These are phyloP conservation scores for Glaucopsyche alexis DNA, from an alignment of 2,888 invertebrate genomes.

Conservation along the genomic window DNA sequence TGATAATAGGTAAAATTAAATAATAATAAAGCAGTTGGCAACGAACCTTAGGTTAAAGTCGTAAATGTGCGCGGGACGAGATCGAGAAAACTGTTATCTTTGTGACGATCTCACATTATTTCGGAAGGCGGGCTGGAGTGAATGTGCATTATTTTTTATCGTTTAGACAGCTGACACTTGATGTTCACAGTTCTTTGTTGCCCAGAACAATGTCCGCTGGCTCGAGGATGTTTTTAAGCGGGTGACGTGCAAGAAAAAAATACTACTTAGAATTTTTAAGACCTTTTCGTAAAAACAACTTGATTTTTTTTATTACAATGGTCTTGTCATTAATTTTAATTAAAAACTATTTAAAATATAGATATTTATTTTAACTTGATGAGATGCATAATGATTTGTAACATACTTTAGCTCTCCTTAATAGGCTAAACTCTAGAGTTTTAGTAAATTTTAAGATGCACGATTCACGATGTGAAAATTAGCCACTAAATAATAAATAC, in stretches of 20 bases:
- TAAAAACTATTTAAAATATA: background rate
- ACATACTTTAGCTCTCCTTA: too few species aligned
- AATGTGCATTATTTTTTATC: slow-evolving; percentile 72
- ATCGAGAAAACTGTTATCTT: slow-evolving; percentile 44
- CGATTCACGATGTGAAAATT: too few species aligned
- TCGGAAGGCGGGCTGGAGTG: slow-evolving; percentile 47
- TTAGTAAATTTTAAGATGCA: too few species aligned
- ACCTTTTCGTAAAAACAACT: slow-evolving; percentile 18
- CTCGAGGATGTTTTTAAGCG: slow-evolving; percentile 54
- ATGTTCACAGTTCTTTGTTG: slow-evolving; percentile 58
- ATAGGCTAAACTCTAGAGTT: too few species aligned
- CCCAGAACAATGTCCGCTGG: slow-evolving; percentile 59
- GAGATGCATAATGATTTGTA: too few species aligned
- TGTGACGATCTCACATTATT: slow-evolving; percentile 69
- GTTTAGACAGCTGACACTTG: slow-evolving; percentile 62
- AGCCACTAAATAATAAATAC: too few species aligned
- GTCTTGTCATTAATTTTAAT: background rate
- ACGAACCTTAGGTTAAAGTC: background rate
- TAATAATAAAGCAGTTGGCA: too few species aligned
- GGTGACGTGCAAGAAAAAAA: slow-evolving; percentile 40
- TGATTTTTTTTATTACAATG: background rate
- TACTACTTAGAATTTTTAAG: slow-evolving; percentile 34
- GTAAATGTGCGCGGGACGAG: background rate
- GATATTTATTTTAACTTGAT: too few species aligned
- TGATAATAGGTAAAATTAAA: too few species aligned